A percentile compares a stretch with the other conserved stretches of the same genome.
These are phyloP conservation scores for Cataglyphis albicans DNA, from an alignment of 2,888 invertebrate genomes.

Conservation along the genomic window DNA sequence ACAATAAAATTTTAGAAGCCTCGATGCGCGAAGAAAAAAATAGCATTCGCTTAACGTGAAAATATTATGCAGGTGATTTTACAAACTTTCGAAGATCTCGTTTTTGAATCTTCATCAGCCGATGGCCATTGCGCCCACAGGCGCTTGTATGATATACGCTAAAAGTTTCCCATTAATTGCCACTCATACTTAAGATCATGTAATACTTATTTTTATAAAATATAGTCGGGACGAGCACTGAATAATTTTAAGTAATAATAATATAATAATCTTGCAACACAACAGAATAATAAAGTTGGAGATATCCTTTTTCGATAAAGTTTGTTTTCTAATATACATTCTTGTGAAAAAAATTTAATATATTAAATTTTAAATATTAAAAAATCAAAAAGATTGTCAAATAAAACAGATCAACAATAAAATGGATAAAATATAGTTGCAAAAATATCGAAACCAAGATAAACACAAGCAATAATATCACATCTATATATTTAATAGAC, in stretches of 20 bases:
- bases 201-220: neutral
- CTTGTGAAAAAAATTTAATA: neutral
- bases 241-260: neutral
- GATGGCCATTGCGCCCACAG: conserved; percentile 55
- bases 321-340: neutral
- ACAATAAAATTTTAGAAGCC: conserved; percentile 6
- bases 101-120: conserved; percentile 45
- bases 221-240: neutral
- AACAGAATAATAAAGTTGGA: neutral
- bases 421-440: neutral
- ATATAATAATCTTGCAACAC: neutral
- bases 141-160: conserved; percentile 65
- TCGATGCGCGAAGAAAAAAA: neutral
- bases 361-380: neutral
- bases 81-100: conserved; percentile 56
- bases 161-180: conserved; percentile 54
- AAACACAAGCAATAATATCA: neutral
- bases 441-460: neutral
- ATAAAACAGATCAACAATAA: conserved; percentile 11
- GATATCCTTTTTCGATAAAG: neutral
- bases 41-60: conserved; percentile 16
- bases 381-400: neutral
- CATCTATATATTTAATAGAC: neutral
- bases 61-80: conserved; percentile 55
- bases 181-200: conserved; percentile 56